Base-by-base conservation (phyloP, 2,113 vertebrate genomes). In the Onychorhynchus coronatus region DNA sequence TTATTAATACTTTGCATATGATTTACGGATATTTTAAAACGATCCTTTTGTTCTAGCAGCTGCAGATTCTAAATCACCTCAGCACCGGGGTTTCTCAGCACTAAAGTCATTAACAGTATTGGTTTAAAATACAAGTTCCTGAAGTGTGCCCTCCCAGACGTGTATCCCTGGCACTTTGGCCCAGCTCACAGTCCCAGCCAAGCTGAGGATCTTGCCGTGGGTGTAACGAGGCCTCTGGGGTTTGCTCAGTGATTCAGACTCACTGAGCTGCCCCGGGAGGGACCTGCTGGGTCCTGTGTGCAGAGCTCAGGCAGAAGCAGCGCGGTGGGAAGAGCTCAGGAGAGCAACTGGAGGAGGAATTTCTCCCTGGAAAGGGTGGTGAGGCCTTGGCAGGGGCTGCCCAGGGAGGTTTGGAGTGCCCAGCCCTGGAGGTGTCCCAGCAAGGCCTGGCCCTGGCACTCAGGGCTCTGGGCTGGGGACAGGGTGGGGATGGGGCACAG, bases 1-100 rank as follows among this genome's bases (percentile, higher is more conserved):
- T 49, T 50, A n/a, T n/a, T 68, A 37, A 10, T 24, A 4, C n/a
- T 21, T 42, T 22, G 20, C 9, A 0, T 17, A 0, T 21, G 31
- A 46, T 65, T 35, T 50, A 56, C 65, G 39, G 8, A 2, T 59
- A 6, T 49, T 75, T 68, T 33, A 6, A 50, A 71, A 22, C 9
- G 50, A 6, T 22, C 23, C 63, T 65, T 70, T 81, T 56, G 41
- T 25, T 84, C 21, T 16, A 4, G 12, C 37, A 37, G 42, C 33
- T 85, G 19, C 35, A 63, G 35, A 12, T 39, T 39, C 30, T 47
- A 7, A 74, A 55, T 3, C 21, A 17, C 11, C 31, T 41, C 37
- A 14, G 56, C 47, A 11, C 11, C n/a, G 49, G n/a, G 9, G n/a
- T 41, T 50, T n/a, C 59, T 53, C 42, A 10, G 49, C 6, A 72